A percentile compares a stretch with the other conserved stretches of the same genome.
phyloP scores from a whole-genome alignment of 1,140 invertebrate species.

The Drosophila kurseongensis region DNA sequence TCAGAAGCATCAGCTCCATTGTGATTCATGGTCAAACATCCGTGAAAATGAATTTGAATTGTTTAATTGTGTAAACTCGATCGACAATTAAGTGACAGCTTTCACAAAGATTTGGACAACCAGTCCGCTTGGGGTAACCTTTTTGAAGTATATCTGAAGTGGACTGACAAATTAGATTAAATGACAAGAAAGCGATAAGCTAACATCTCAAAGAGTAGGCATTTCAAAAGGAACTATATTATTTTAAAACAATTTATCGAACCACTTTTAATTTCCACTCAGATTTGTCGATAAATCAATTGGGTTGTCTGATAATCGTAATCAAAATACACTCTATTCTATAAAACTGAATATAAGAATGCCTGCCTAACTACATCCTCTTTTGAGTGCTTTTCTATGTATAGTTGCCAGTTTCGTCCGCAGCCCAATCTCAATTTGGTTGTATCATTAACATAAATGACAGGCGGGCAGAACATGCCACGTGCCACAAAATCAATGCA shows the following conservation, averaged over 20 bases:
- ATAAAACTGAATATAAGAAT: no score
- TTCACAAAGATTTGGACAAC: slow-evolving; percentile 4
- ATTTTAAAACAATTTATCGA: no score
- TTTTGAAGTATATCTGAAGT: no score
- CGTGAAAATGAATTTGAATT: neutral
- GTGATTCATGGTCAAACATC: slow-evolving; percentile 6
- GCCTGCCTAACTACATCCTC: neutral
- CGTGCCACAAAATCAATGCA: slow-evolving; percentile 75
- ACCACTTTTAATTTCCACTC: no score
- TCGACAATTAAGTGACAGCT: slow-evolving; percentile 22
- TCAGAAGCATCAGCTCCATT: slow-evolving; percentile 10
- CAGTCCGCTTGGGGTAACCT: no score
- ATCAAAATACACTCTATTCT: no score
- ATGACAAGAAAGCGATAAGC: no score
- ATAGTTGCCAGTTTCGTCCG: neutral
- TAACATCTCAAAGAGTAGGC: no score
- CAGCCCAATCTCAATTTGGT: slow-evolving; percentile 49
- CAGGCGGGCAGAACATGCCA: slow-evolving; percentile 51
- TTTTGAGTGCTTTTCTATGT: neutral
- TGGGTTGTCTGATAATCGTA: neutral
- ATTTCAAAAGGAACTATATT: no score
- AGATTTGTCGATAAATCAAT: no score
- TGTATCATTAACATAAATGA: slow-evolving; percentile 76
- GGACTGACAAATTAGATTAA: no score
- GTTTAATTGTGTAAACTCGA: slow-evolving; percentile 2